These are phyloP conservation scores for Galerucella calmariensis DNA, from an alignment of 2,888 invertebrate genomes.

Conservation along the genomic window DNA sequence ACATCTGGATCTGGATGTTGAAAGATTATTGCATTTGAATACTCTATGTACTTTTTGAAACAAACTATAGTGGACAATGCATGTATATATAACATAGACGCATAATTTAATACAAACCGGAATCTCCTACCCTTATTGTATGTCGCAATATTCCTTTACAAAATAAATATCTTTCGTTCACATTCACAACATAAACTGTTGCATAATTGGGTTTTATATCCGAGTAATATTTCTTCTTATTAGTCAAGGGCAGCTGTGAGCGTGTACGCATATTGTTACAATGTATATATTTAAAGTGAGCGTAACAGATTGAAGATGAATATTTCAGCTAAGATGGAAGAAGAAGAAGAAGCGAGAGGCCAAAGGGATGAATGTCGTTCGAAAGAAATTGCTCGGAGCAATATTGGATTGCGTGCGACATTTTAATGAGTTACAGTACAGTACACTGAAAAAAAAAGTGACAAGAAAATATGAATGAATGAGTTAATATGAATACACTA, in stretches of 20 bases:
- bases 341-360: background rate
- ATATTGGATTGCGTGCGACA: background rate
- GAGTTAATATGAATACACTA: background rate
- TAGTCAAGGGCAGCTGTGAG: constrained; percentile 63
- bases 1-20: too few species aligned
- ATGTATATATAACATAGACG: too few species aligned
- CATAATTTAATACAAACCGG: background rate
- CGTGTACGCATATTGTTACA: constrained; percentile 34
- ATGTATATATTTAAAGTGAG: constrained; percentile 32
- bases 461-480: background rate
- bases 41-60: too few species aligned
- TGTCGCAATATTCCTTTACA: background rate
- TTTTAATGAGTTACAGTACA: background rate
- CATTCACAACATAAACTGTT: constrained; percentile 20
- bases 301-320: constrained; percentile 30
- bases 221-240: constrained; percentile 64
- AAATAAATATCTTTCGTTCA: background rate
- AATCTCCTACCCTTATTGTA: background rate
- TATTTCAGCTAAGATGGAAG: constrained; percentile 22
- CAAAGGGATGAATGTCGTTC: background rate
- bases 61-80: too few species aligned
- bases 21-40: too few species aligned
- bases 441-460: background rate
- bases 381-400: background rate
- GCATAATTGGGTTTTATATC: constrained; percentile 52